Percentiles rank a stretch among this genome's conserved stretches.
Conservation (phyloP, 2,888 invertebrate species). For the Tetragonisca angustula region DNA sequence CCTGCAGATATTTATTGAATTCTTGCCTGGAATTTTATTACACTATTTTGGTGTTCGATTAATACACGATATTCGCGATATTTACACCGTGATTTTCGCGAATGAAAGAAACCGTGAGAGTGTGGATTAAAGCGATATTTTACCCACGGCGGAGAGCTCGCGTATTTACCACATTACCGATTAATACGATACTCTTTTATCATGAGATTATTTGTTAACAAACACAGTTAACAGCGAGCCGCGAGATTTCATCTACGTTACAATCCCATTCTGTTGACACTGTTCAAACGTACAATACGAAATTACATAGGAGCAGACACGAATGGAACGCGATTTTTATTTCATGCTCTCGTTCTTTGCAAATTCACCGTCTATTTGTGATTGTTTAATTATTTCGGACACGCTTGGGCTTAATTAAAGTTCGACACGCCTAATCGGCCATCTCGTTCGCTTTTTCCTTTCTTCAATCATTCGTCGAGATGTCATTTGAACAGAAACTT, state of each 20-base stretch:
- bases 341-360: background rate
- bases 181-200: slow-evolving; percentile 7
- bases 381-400: background rate
- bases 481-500: too few species aligned
- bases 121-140: slow-evolving; percentile 6
- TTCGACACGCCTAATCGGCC: too few species aligned
- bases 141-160: background rate
- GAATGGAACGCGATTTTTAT: background rate
- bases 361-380: background rate
- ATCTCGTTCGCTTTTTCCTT: too few species aligned
- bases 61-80: slow-evolving; percentile 22
- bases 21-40: slow-evolving; percentile 25
- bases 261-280: background rate
- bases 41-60: slow-evolving; percentile 17
- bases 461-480: too few species aligned
- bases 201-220: background rate
- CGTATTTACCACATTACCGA: background rate
- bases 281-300: background rate
- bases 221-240: background rate
- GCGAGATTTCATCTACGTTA: background rate
- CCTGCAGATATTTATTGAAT: slow-evolving; percentile 20
- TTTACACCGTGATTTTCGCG: slow-evolving; percentile 20
- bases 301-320: background rate
- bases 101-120: slow-evolving; percentile 14
- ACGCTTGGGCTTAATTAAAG: too few species aligned